Evolutionary conservation across 2,888 invertebrate genomes (phyloP), one percentile per base, ranked within the genome.

Genomic region (Ommatoiulus sabulosus): DNA sequence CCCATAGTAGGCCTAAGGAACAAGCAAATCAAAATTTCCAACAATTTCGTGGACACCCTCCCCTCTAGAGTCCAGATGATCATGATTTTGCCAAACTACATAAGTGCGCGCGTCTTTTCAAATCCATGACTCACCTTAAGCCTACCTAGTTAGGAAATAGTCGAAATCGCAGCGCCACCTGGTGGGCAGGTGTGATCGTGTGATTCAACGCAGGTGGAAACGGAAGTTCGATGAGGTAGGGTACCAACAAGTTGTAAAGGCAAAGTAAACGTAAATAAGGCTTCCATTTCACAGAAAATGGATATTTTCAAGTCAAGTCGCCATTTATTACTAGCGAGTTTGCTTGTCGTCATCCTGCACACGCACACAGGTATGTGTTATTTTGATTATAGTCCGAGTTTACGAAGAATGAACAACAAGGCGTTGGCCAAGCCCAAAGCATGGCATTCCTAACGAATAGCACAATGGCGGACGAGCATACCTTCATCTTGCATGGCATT

Each of bases 401-500:
- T n/a, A n/a, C n/a, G n/a, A n/a, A n/a, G n/a, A n/a, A n/a, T n/a
- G n/a, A n/a, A n/a, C n/a, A 52, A 52, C 15, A 8, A 52, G 52
- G 52, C 52, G 52, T 52, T 52, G 52, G 52, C 52, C 52, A 8
- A 52, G 46, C 52, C 52, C 52, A 52, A 10, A 12, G 52, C 52
- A 52, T 52, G 52, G 15, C 52, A 84, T 43, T 84, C 43, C 35
- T 84, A 84, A 17, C 35, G 8, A 43, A 12, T n/a, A 43, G 43
- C 43, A 84, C 43, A 84, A 84, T 84, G 35, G 35, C 93, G 0
- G 57, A 52, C 12, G 12, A 5, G 52, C 52, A 52, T 52, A 15
- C 2, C 3, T 52, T 52, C 52, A 52, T 12, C 8, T 52, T 5
- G 12, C 15, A 12, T 12, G n/a, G n/a, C 8, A 8, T 8, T 46